Conservation (phyloP, 2,888 invertebrate species). For the Agonopterix heracliana region DNA sequence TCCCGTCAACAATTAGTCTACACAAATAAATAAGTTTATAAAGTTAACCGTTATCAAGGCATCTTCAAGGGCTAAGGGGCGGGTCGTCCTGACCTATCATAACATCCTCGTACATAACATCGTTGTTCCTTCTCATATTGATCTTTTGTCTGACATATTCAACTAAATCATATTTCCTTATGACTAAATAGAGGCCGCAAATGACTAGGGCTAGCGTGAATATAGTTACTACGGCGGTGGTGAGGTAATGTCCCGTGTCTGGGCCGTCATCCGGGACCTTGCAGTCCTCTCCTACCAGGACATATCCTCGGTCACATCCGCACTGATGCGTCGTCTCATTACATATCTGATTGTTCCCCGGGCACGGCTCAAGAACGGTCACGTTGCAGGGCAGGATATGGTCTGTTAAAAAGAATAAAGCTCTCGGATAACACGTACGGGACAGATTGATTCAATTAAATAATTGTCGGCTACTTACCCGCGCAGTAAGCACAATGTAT, state of each 20-base stretch:
- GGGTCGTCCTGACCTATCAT: conserved; percentile 74
- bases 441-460: conserved; percentile 73
- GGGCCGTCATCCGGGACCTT: conserved; percentile 21
- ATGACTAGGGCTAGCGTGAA: conserved; percentile 57
- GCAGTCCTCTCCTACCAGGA: conserved; percentile 41
- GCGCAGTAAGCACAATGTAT: conserved; percentile 49
- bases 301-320: conserved; percentile 42
- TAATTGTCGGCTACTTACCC: conserved; percentile 68
- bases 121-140: conserved; percentile 51
- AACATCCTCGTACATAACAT: conserved; percentile 72
- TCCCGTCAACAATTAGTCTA: conserved; percentile 10
- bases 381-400: conserved; percentile 66
- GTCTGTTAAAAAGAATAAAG: conserved; percentile 71
- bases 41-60: conserved; percentile 18
- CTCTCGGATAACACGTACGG: conserved; percentile 46
- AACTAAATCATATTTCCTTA: conserved; percentile 63
- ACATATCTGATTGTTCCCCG: conserved; percentile 46
- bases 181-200: conserved; percentile 54
- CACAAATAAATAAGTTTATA: conserved; percentile 11
- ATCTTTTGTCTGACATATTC: conserved; percentile 59
- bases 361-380: conserved; percentile 39
- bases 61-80: conserved; percentile 57
- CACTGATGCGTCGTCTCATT: conserved; percentile 38
- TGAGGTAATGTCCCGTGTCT: conserved; percentile 34
- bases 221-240: conserved; percentile 49